Evolutionary conservation across 2,113 vertebrate species (phyloP), one percentile per base, ranked within the genome.

Genomic region (Zeus faber): DNA sequence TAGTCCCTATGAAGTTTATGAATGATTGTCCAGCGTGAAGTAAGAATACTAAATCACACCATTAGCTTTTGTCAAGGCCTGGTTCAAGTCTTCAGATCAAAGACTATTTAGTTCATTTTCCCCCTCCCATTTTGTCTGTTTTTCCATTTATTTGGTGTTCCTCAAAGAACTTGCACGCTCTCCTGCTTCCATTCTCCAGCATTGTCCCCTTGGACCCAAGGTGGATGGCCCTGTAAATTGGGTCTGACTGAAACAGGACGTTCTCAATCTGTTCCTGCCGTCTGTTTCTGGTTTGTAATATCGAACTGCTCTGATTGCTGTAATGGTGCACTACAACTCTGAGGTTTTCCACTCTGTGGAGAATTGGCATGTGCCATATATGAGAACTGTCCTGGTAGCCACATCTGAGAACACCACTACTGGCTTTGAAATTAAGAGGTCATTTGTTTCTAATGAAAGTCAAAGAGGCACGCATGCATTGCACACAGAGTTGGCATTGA

Each of bases 201-300:
- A 49, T 56, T 60, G 72, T 85, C 76, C 81, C 77, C 26, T 68
- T 41, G 80, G 81, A 84, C 70, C 49, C 2, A 50, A 76, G 62
- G 63, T 84, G 58, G 67, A 85, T 83, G 70, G 70, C 60, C 33
- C 52, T 58, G 45, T 69, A 84, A 84, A 86, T 86, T 86, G 79
- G 69, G 46, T 63, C 65, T 77, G 82, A 88, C 84, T 80, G 70
- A 81, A 87, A 83, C 81, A 82, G 85, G 85, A 87, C 81, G 62
- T 86, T 89, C 80, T 78, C 84, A 83, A 83, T 88, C 79, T 88
- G 81, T 85, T 72, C 73, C 24, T 66, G 72, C 62, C 65, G 74
- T 85, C 85, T 89, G 88, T 77, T 89, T 88, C 72, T 80, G 70
- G 58, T 89, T 87, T 88, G 75, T 44, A 17, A 56, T 80, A 79